These are phyloP conservation scores for Macrotrachela quadricornifera DNA, from an alignment of 1,140 invertebrate species.

Conservation along the genomic window DNA sequence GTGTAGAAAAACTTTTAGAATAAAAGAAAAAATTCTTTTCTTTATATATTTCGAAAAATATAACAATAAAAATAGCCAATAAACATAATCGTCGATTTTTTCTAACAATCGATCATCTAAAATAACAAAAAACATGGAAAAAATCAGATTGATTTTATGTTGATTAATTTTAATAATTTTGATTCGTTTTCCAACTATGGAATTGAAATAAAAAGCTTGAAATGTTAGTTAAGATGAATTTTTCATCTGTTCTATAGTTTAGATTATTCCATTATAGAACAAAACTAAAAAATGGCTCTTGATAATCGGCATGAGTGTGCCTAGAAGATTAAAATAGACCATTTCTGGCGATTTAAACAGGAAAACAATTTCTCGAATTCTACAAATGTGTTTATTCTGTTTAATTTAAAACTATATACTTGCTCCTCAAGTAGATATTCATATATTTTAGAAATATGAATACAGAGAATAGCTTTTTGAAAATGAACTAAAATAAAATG, in stretches of 20 bases:
- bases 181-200: constrained; percentile 42
- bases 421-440: constrained; percentile 78
- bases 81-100: constrained; percentile 55
- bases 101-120: constrained; percentile 76
- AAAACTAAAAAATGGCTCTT: no score
- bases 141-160: constrained; percentile 47
- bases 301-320: no score
- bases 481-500: constrained; percentile 92
- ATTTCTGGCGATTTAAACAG: no score
- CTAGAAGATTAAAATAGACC: no score
- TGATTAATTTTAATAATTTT: constrained; percentile 59
- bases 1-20: no score
- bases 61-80: constrained; percentile 4
- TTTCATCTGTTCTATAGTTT: no score
- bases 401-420: constrained; percentile 28
- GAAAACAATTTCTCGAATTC: no score
- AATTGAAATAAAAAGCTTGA: constrained; percentile 11
- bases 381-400: not conserved
- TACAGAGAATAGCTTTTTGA: constrained; percentile 70
- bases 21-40: no score
- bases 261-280: no score
- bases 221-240: no score
- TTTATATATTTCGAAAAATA: no score
- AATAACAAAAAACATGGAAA: no score
- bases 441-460: constrained; percentile 88